Conservation (phyloP, 1,140 invertebrate species). For the Sitophilus oryzae region DNA sequence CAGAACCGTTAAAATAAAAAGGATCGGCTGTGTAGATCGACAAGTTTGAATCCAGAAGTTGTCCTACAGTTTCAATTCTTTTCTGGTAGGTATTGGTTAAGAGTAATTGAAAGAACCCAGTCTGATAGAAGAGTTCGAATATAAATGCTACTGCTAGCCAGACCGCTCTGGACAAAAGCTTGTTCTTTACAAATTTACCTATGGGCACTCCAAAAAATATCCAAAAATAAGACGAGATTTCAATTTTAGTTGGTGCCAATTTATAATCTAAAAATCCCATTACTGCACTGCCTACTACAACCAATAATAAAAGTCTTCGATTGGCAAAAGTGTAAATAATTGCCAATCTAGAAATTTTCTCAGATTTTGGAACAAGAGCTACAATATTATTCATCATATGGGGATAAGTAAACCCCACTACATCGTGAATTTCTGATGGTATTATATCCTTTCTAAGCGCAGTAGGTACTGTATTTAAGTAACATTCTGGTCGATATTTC, state of each 20-base stretch:
- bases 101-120: neutral
- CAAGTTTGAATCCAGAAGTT: neutral
- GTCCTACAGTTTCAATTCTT: neutral
- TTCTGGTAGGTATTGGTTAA: neutral
- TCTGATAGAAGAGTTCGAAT: neutral
- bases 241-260: neutral
- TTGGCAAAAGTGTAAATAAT: neutral
- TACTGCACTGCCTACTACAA: neutral
- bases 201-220: neutral
- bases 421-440: neutral
- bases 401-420: neutral
- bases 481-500: no score
- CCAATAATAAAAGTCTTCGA: neutral
- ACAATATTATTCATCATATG: constrained; percentile 4
- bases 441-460: no score
- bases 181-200: neutral
- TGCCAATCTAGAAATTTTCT: neutral
- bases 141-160: neutral
- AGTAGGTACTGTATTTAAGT: no score
- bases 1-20: no score
- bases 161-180: neutral
- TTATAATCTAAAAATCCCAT: neutral
- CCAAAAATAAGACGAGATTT: neutral
- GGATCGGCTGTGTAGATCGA: neutral
- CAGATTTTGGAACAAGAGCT: neutral